Evolutionary conservation across 2,888 invertebrate genomes (phyloP).

Genomic region (Pyrgus malvae): DNA sequence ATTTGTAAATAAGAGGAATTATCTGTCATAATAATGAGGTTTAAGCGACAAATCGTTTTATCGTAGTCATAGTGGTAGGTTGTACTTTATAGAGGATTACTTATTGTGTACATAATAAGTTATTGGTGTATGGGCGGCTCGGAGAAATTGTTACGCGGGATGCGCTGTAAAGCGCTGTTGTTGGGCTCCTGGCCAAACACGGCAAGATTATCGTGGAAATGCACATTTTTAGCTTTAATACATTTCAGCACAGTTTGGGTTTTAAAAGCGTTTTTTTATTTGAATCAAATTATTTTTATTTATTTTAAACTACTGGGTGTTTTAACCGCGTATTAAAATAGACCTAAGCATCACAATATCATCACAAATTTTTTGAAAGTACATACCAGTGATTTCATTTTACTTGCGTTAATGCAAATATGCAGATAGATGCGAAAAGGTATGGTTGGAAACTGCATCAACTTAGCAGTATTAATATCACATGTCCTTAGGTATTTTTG

Average conservation of each 20-base stretch:
- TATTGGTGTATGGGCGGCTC: conserved; percentile 50
- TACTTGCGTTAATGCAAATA: too few species aligned
- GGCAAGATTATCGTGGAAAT: conserved; percentile 57
- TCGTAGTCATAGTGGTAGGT: conserved; percentile 76
- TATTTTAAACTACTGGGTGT: conserved; percentile 37
- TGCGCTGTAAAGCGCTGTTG: conserved; percentile 28
- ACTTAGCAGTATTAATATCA: conserved; percentile 61
- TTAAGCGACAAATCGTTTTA: conserved; percentile 79
- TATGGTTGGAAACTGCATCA: conserved; percentile 52
- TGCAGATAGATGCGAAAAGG: not conserved
- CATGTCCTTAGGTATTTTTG: conserved; percentile 18
- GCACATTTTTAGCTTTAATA: conserved; percentile 75
- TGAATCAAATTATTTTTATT: conserved; percentile 32
- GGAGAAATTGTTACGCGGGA: conserved; percentile 28
- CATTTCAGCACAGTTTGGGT: conserved; percentile 64
- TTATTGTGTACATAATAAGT: conserved; percentile 69
- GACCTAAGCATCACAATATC: conserved; percentile 61
- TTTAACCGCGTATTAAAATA: conserved; percentile 37
- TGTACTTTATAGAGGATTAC: conserved; percentile 69
- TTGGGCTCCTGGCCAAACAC: conserved; percentile 43
- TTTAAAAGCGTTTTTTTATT: conserved; percentile 42
- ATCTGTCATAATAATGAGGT: conserved; percentile 80
- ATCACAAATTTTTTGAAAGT: conserved; percentile 57
- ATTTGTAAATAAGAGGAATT: conserved; percentile 80
- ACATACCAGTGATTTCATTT: conserved; percentile 27